Conservation (phyloP, 2,113 vertebrate species). For the Psittacula cyanocephala region DNA sequence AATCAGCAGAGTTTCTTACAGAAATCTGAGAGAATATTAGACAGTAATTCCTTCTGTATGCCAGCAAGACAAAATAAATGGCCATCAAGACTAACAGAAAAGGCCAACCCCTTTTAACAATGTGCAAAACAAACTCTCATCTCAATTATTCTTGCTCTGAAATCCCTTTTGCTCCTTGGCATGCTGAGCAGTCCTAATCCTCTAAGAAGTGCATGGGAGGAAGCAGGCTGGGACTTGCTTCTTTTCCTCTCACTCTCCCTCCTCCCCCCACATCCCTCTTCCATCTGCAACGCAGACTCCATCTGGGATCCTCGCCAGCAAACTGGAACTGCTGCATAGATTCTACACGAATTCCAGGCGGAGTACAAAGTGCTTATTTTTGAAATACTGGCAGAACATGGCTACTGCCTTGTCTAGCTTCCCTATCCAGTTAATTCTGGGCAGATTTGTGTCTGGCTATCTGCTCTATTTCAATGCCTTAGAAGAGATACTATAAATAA, state of each 20-base stretch:
- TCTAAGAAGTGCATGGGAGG: accelerated
- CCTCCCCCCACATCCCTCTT: background rate
- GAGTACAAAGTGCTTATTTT: slow-evolving; percentile 33
- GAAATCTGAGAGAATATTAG: background rate
- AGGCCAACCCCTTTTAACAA: background rate
- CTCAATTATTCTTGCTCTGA: background rate
- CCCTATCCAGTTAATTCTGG: background rate
- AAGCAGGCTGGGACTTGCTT: background rate
- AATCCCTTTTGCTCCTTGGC: background rate
- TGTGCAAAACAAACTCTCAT: background rate
- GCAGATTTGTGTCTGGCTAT: background rate
- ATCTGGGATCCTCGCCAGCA: background rate
- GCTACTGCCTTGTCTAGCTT: background rate
- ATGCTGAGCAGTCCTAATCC: background rate
- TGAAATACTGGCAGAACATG: background rate
- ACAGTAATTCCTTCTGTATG: background rate
- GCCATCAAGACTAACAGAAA: background rate
- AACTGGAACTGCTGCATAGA: background rate
- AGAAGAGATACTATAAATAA: background rate
- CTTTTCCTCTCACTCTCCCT: background rate
- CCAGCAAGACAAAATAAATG: background rate
- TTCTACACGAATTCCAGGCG: background rate
- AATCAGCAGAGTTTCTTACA: background rate
- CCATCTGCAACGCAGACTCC: background rate
- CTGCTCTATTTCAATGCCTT: background rate